Evolutionary conservation across 2,888 invertebrate genomes (phyloP).

Genomic region (Drosophila neonasuta): DNA sequence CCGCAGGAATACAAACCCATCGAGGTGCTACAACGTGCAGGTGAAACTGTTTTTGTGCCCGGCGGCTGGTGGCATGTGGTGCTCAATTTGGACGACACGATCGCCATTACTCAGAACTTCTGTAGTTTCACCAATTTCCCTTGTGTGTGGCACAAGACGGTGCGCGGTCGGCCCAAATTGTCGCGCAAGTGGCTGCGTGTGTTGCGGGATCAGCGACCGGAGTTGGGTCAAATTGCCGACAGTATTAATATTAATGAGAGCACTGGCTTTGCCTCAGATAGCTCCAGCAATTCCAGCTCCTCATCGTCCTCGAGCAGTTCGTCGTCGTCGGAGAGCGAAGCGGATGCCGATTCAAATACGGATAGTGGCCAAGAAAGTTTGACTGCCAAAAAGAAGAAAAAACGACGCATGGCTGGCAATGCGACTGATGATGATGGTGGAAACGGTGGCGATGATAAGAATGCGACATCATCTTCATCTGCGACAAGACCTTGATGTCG

Average conservation of each 20-base stretch:
- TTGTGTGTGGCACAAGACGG: conserved; percentile 98
- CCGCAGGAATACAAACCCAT: conserved; percentile 95
- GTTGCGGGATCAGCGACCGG: conserved; percentile 88
- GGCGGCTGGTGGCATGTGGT: conserved; percentile 99
- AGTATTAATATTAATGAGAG: conserved; percentile 92
- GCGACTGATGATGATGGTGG: not conserved
- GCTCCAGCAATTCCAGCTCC: conserved; percentile 91
- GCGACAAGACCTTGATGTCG: conserved; percentile 75
- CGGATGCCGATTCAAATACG: conserved; percentile 84
- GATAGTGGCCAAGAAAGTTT: conserved; percentile 95
- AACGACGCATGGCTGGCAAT: conserved; percentile 83
- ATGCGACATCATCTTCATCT: conserved; percentile 31
- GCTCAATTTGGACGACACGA: conserved; percentile 96
- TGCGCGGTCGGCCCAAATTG: conserved; percentile 96
- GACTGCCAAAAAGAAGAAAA: conserved; percentile 92
- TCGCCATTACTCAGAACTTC: conserved; percentile 99
- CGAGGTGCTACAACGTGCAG: conserved; percentile 96
- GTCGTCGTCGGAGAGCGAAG: conserved; percentile 67
- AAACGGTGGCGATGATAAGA: conserved; percentile 35
- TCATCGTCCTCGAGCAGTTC: conserved; percentile 88
- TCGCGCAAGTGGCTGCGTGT: conserved; percentile 95
- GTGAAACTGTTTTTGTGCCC: conserved; percentile 98
- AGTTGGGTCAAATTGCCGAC: conserved; percentile 90
- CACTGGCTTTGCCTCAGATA: conserved; percentile 96
- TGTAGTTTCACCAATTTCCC: conserved; percentile 98